A percentile compares a stretch with the other conserved stretches of the same genome.
These are phyloP conservation scores for Machaerirhynchus nigripectus DNA, from an alignment of 2,113 vertebrate genomes.

Conservation along the genomic window DNA sequence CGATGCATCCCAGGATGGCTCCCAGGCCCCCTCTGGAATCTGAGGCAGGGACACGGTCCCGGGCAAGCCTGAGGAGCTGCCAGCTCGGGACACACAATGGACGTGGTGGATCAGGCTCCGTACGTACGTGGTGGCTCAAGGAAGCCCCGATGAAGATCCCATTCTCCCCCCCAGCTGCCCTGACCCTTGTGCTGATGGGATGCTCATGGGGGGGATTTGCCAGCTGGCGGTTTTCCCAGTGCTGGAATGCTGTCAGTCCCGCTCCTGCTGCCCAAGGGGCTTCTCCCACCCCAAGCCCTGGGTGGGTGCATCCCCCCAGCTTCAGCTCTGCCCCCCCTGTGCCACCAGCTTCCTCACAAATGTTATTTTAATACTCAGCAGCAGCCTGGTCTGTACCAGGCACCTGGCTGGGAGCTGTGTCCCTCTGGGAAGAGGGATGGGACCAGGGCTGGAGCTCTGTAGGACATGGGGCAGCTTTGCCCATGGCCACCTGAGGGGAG, in stretches of 20 bases:
- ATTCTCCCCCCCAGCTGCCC: not conserved
- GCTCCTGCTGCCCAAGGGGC: not conserved
- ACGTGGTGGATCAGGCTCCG: not conserved
- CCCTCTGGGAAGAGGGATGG: not conserved
- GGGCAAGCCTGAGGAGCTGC: not conserved
- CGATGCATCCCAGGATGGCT: accelerated
- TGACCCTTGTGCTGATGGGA: accelerated
- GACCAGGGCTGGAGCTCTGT: not conserved
- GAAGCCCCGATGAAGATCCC: not conserved
- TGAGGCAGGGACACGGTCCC: not conserved
- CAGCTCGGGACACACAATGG: accelerated
- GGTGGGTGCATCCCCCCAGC: not conserved
- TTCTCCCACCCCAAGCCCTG: not conserved
- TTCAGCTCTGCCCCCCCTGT: not conserved
- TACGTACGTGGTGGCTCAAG: not conserved
- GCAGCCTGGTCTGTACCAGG: accelerated
- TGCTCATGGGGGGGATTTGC: accelerated
- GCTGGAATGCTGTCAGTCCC: accelerated
- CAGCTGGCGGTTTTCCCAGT: not conserved
- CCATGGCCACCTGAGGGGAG: not conserved
- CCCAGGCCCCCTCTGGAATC: not conserved
- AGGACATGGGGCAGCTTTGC: not conserved
- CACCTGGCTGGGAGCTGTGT: not conserved
- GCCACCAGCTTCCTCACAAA: not conserved
- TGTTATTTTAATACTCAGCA: not conserved